phyloP scores from a whole-genome alignment of 2,797 vertebrate species.

The Argentina silus region DNA sequence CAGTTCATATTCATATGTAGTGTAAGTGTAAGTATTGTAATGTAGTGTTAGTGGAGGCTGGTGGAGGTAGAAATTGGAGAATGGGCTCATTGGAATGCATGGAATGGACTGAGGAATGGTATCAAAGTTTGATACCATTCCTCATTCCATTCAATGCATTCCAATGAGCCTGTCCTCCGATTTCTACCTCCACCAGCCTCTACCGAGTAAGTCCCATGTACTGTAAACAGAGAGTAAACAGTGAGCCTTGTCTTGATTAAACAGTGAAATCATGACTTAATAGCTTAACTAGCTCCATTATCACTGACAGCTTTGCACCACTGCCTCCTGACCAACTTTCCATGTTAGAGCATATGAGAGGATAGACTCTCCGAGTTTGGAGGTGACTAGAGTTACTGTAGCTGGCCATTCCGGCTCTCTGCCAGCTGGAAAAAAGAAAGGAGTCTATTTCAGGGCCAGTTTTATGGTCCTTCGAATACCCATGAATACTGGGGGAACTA shows the following conservation, averaged over 20 bases:
- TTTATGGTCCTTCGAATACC: slow-evolving; percentile 62
- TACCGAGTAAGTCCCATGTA: not conserved
- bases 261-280: slow-evolving; percentile 51
- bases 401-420: slow-evolving; percentile 52
- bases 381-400: slow-evolving; percentile 63
- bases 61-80: no score
- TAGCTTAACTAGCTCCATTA: slow-evolving; percentile 51
- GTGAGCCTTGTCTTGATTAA: slow-evolving; percentile 30
- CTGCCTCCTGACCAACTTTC: slow-evolving; percentile 52
- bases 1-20: not conserved
- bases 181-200: no score
- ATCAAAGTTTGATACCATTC: no score
- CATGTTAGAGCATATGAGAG: slow-evolving; percentile 57
- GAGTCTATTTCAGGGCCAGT: slow-evolving; percentile 45
- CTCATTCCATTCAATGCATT: no score
- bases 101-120: no score
- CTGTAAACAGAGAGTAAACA: slow-evolving; percentile 24
- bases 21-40: no score
- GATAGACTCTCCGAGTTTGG: slow-evolving; percentile 42
- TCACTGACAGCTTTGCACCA: slow-evolving; percentile 59
- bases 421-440: slow-evolving; percentile 65
- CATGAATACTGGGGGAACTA: slow-evolving; percentile 50
- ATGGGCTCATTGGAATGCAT: no score
- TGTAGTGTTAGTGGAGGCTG: no score
- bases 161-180: no score